phyloP scores from a whole-genome alignment of 2,113 vertebrate species.

The Thalassoma bifasciatum region DNA sequence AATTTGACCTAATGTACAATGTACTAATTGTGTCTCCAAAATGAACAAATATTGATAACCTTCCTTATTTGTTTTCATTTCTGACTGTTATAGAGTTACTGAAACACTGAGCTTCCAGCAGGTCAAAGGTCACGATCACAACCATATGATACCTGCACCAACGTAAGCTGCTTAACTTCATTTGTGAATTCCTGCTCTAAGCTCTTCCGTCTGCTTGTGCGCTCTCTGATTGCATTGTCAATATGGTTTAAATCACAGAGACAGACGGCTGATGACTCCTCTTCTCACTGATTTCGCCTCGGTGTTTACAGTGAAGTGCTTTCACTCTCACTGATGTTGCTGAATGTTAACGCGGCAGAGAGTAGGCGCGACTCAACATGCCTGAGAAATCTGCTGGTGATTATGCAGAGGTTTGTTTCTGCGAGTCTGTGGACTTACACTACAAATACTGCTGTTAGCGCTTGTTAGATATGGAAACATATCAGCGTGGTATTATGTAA shows the following conservation, averaged over 20 bases:
- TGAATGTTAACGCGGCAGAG: neutral
- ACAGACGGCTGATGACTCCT: constrained; percentile 37
- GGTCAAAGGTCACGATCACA: constrained; percentile 38
- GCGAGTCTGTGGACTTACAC: neutral
- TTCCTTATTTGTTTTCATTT: neutral
- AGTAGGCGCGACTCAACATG: neutral
- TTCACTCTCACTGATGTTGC: constrained; percentile 6
- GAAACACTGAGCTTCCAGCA: neutral
- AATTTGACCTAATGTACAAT: too few species aligned
- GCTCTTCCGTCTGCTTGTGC: constrained; percentile 20
- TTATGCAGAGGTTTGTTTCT: neutral
- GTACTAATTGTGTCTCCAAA: too few species aligned
- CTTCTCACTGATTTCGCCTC: constrained; percentile 22
- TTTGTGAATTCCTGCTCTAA: constrained; percentile 66
- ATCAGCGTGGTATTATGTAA: neutral
- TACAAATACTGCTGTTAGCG: neutral
- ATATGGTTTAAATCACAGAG: constrained; percentile 54
- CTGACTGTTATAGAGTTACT: neutral
- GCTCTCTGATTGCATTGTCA: constrained; percentile 44
- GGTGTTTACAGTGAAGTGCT: neutral
- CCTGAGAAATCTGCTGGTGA: neutral
- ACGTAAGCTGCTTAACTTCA: constrained; percentile 72
- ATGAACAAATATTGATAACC: neutral
- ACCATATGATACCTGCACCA: constrained; percentile 62
- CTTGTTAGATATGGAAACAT: neutral